These are phyloP conservation scores for Charaxes varanes DNA, from an alignment of 1,140 invertebrate species.

Conservation along the genomic window DNA sequence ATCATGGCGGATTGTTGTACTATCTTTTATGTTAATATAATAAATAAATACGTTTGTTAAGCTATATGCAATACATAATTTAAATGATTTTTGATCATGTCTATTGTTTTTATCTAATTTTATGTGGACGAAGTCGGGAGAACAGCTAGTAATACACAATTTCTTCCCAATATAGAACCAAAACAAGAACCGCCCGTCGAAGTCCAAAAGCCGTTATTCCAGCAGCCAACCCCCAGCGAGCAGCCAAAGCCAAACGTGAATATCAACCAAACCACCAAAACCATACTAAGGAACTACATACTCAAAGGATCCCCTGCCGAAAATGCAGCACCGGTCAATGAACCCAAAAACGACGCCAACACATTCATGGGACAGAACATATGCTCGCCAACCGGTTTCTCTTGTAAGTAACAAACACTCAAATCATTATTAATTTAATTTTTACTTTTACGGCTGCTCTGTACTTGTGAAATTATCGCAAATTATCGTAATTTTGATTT, in stretches of 20 bases:
- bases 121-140: too few relatives aligned
- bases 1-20: too few relatives aligned
- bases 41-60: too few relatives aligned
- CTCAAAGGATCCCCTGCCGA: conserved; percentile 35
- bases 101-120: too few relatives aligned
- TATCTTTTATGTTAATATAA: too few relatives aligned
- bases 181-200: too few relatives aligned
- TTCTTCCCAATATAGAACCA: too few relatives aligned
- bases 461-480: neutral
- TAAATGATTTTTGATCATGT: too few relatives aligned
- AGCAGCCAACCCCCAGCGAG: neutral
- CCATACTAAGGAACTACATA: conserved; percentile 37
- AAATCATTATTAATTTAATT: neutral
- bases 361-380: conserved; percentile 57
- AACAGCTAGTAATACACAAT: too few relatives aligned
- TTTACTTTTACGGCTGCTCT: neutral
- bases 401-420: conserved; percentile 32
- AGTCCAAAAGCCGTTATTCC: too few relatives aligned
- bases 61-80: too few relatives aligned
- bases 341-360: conserved; percentile 36
- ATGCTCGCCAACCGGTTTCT: conserved; percentile 45
- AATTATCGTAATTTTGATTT: conserved; percentile 4
- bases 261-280: conserved; percentile 20
- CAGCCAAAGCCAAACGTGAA: conserved; percentile 7
- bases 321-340: neutral